Evolutionary conservation across 2,113 vertebrate species (phyloP).

Genomic region (Perccottus glenii): DNA sequence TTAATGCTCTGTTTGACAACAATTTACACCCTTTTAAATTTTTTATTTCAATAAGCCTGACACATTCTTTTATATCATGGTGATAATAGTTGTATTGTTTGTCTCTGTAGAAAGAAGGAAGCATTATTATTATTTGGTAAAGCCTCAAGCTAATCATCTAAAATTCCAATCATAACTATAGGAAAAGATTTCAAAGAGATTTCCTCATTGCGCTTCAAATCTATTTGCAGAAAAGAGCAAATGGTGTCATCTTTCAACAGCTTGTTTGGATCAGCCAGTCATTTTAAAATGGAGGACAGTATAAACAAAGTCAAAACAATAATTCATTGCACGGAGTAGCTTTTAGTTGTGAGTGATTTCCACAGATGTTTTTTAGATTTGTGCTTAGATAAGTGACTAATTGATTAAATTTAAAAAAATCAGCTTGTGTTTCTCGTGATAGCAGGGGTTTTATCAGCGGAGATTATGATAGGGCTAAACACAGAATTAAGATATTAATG

Average conservation of each 20-base stretch:
- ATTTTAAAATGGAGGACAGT: background rate
- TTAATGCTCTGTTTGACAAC: too few species aligned
- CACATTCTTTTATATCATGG: too few species aligned
- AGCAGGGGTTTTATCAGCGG: background rate
- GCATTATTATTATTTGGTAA: too few species aligned
- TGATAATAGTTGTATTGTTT: too few species aligned
- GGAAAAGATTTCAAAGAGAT: too few species aligned
- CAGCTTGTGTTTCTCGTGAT: background rate
- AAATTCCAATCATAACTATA: too few species aligned
- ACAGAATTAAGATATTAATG: constrained; percentile 8
- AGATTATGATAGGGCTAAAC: constrained; percentile 5
- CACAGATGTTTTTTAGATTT: background rate
- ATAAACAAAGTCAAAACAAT: background rate
- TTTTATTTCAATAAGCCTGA: background rate
- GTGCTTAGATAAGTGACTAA: constrained; percentile 2
- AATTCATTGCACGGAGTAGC: background rate
- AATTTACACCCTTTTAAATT: too few species aligned
- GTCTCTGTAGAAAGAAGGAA: too few species aligned
- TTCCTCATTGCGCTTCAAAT: too few species aligned
- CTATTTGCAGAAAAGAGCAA: background rate
- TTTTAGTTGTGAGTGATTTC: background rate
- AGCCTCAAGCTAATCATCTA: too few species aligned
- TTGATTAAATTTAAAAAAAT: background rate
- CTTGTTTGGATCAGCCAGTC: background rate
- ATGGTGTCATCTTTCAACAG: background rate